Conservation (phyloP, 2,888 invertebrate genomes). For the Dendrolimus pini region DNA sequence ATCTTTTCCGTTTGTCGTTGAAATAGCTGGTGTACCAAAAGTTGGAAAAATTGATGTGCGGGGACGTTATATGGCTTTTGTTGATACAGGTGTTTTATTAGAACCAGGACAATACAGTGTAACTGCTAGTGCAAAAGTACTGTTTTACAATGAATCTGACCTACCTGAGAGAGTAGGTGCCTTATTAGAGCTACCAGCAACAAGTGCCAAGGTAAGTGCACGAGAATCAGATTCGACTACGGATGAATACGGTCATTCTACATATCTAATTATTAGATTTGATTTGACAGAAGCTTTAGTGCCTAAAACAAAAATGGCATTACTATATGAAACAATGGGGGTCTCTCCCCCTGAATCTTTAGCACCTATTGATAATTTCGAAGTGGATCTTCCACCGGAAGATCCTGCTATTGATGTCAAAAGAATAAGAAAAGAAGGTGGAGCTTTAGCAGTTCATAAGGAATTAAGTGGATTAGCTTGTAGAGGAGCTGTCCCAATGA, state of each 20-base stretch:
- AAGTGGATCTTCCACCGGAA: slow-evolving; percentile 29
- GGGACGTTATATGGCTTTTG: slow-evolving; percentile 52
- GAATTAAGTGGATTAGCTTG: slow-evolving; percentile 52
- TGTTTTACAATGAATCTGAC: slow-evolving; percentile 37
- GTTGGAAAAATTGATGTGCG: slow-evolving; percentile 51
- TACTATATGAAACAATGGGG: slow-evolving; percentile 43
- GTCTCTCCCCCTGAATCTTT: slow-evolving; percentile 29
- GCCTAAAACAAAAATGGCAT: slow-evolving; percentile 37
- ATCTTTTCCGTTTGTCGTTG: slow-evolving; percentile 39
- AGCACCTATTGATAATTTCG: slow-evolving; percentile 32
- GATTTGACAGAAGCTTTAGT: slow-evolving; percentile 48
- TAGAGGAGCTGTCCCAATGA: slow-evolving; percentile 47
- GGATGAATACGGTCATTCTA: slow-evolving; percentile 45
- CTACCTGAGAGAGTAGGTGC: slow-evolving; percentile 34
- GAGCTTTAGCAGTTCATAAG: slow-evolving; percentile 59
- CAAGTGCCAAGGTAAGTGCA: slow-evolving; percentile 47
- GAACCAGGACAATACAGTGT: slow-evolving; percentile 48
- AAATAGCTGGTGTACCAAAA: slow-evolving; percentile 59
- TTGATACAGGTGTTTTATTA: slow-evolving; percentile 49
- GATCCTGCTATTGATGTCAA: slow-evolving; percentile 41
- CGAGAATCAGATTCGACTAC: slow-evolving; percentile 33
- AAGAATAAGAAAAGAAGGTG: slow-evolving; percentile 49
- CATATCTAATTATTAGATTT: slow-evolving; percentile 48
- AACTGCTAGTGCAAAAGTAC: slow-evolving; percentile 39
- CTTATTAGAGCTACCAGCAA: slow-evolving; percentile 49